These are phyloP conservation scores for Columbina picui DNA, from an alignment of 2,113 vertebrate genomes.

Conservation along the genomic window DNA sequence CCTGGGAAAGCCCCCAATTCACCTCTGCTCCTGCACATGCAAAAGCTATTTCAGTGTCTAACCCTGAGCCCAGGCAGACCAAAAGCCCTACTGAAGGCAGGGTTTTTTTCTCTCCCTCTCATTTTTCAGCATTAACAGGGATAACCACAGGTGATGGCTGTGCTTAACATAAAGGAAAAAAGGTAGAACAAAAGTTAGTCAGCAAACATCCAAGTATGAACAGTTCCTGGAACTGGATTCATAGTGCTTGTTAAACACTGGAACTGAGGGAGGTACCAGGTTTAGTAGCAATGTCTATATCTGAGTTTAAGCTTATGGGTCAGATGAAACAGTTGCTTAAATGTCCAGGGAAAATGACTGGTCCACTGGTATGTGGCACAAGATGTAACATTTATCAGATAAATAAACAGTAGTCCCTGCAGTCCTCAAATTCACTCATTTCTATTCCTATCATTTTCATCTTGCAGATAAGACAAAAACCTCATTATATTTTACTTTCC, in stretches of 20 bases:
- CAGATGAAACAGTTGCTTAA: neutral
- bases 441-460: conserved; percentile 2
- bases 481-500: conserved; percentile 28
- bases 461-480: conserved; percentile 19
- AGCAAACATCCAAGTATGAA: neutral
- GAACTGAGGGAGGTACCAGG: neutral
- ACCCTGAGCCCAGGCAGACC: neutral
- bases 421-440: neutral
- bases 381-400: neutral
- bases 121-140: neutral
- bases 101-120: neutral
- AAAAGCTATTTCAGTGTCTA: neutral
- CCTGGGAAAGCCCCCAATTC: neutral
- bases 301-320: neutral
- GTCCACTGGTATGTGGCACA: neutral
- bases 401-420: neutral
- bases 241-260: neutral
- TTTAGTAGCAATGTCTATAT: neutral
- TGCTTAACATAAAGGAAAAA: neutral
- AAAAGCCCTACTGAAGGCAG: neutral
- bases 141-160: neutral
- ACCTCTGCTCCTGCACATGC: rapidly evolving
- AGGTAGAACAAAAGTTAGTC: neutral
- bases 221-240: neutral
- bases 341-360: neutral